Evolutionary conservation across 2,113 vertebrate genomes (phyloP), one percentile per base, ranked within the genome.

Genomic region (Hippopotamus amphibius): DNA sequence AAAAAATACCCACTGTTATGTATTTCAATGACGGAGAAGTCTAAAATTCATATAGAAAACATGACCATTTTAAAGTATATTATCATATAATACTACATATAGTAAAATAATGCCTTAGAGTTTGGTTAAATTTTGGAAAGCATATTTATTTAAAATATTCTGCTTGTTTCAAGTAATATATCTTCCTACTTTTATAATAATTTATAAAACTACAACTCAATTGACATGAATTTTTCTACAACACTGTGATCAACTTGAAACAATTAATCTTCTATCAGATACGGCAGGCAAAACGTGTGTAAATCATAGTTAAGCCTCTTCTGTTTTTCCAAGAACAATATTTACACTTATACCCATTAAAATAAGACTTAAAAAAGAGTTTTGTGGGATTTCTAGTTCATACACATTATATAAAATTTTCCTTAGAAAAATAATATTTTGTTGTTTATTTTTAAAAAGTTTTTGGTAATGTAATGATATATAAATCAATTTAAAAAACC

Each of bases 11-110:
- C 14, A 68, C 1, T 46, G 11, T 72, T 88, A 72, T 33, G 21
- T 4, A 65, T 48, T 74, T 91, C 10, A 83, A 24, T 85, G 16
- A 3, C 85, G 33, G 37, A 65, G 2, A 30, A 66, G 7, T 30
- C 43, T 90, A 76, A 95, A 90, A 84, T 82, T 33, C n/a, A 28
- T 15, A 41, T 9, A 53, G 33, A 82, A 94, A 91, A 77, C 63
- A 65, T 11, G 13, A 8, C 1, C 2, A 43, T 28, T 93, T 48
- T 37, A 83, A 81, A 33, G 1, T 15, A 84, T 55, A 66, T 5
- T 69, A 46, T 46, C 86, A 59, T 16, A 9, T 8, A 84, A 17
- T 43, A 68, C 0, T 69, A 57, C 6, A 5, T 15, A 26, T 33
- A 80, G 55, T 68, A 76, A 19, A 87, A 77, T 11, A 81, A 17